Evolutionary conservation across 2,113 vertebrate species (phyloP).

Genomic region (Brachionichthys hirsutus): DNA sequence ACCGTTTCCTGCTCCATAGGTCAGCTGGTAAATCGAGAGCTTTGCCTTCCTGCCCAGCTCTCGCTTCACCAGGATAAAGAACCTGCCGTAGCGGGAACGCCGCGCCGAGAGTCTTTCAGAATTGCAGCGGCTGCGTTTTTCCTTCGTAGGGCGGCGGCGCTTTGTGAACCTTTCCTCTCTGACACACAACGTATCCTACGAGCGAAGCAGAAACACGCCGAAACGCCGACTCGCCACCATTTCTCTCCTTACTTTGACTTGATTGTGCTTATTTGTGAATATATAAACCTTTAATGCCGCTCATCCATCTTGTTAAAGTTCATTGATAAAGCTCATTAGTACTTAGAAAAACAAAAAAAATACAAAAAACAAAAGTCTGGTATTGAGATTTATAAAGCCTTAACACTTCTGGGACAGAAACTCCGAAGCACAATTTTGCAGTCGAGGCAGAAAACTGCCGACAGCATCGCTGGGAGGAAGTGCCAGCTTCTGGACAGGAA

Average conservation of each 20-base stretch:
- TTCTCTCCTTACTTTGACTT: conserved; percentile 64
- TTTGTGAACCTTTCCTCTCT: conserved; percentile 74
- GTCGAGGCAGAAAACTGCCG: conserved; percentile 62
- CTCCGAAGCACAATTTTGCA: conserved; percentile 81
- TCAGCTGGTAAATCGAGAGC: too few species aligned
- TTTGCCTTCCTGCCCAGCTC: too few species aligned
- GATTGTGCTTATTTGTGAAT: conserved; percentile 74
- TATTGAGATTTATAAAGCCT: conserved; percentile 77
- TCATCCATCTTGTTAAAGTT: conserved; percentile 52
- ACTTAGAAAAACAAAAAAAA: conserved; percentile 50
- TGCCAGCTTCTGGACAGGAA: conserved; percentile 61
- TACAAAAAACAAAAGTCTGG: too few species aligned
- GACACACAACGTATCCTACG: conserved; percentile 63
- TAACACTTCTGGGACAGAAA: conserved; percentile 75
- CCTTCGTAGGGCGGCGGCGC: conserved; percentile 28
- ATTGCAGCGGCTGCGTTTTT: too few species aligned
- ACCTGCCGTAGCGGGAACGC: too few species aligned
- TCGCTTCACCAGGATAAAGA: too few species aligned
- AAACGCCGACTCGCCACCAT: conserved; percentile 65
- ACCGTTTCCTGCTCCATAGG: too few species aligned
- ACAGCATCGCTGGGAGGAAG: conserved; percentile 62
- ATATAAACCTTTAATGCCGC: conserved; percentile 69
- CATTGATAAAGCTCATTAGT: conserved; percentile 55
- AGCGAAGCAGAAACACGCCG: conserved; percentile 60
- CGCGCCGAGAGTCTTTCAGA: too few species aligned